Base-by-base conservation (phyloP, 2,797 vertebrate species). In the Alca torda region DNA sequence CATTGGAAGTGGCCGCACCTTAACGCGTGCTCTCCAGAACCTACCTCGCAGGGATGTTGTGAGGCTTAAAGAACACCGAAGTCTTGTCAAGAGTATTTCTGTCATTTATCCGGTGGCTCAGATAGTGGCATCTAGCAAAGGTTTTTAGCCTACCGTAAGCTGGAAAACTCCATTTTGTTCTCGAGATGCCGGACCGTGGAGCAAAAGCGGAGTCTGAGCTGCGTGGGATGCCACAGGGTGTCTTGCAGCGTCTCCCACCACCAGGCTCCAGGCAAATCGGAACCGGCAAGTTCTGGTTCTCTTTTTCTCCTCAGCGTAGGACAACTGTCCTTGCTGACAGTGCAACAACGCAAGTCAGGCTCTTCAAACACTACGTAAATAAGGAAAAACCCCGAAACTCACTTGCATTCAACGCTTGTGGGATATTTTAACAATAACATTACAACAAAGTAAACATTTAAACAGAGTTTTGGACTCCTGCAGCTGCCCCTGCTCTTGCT, bases 41-140 rank as follows among this genome's bases (percentile, higher is more conserved):
- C 95, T 75, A 85, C 83, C 92, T 94, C 95, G 26, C 80, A 74
- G 93, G 74, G 95, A 3, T 46, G 86, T 28, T 81, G 95, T 81
- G 94, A 94, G 93, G 87, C 50, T 72, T 7, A 3, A 43, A n/a
- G 57, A 60, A 78, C 0, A 9, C 87, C 69, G 41, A 16, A 69
- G 54, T 26, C 41, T 79, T 51, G 26, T 15, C 41, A 51, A 51
- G 50, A 37, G 4, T 4, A 20, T 51, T 69, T 57, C 48, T 72
- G 6, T 50, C 43, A 7, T 16, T 65, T 35, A 73, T 17, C 78
- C 89, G 24, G 37, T 6, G 60, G 33, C 28, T 48, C 75, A 72
- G 45, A n/a, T 6, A 57, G 69, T 57, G 57, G 51, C 74, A 46
- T 14, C 51, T 23, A 63, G 56, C 37, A 25, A 70, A 81, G 48